Evolutionary conservation across 2,113 vertebrate species (phyloP).

Genomic region (Parus major): DNA sequence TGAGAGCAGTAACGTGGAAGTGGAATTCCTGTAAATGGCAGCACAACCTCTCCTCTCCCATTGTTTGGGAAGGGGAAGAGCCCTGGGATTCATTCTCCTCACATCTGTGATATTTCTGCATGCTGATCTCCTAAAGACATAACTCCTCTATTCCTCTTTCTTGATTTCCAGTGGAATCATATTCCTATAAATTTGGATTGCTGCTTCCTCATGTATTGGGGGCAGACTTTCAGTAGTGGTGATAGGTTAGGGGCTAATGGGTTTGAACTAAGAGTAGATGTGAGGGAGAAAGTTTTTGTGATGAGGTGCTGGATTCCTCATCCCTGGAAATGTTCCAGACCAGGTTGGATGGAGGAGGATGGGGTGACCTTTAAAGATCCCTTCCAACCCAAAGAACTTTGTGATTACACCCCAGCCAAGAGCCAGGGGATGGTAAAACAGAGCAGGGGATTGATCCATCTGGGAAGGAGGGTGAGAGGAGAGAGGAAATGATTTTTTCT

Average conservation of each 20-base stretch:
- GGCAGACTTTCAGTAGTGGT: not conserved
- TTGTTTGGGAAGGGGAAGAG: not conserved
- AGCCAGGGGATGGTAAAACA: not conserved
- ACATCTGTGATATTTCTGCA: not conserved
- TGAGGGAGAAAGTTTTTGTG: not conserved
- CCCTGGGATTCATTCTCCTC: not conserved
- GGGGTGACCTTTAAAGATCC: not conserved
- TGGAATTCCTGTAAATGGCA: not conserved
- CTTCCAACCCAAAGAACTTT: not conserved
- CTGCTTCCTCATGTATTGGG: not conserved
- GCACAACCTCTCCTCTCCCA: not conserved
- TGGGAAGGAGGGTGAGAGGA: not conserved
- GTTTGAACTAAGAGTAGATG: not conserved
- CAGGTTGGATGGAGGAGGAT: not conserved
- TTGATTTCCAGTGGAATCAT: not conserved
- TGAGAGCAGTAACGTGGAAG: not conserved
- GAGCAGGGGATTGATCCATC: not conserved
- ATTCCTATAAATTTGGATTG: not conserved
- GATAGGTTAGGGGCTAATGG: fast-evolving
- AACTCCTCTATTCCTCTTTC: not conserved
- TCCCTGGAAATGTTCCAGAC: not conserved
- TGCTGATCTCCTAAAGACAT: not conserved
- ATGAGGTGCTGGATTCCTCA: not conserved
- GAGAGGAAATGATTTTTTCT: not conserved
- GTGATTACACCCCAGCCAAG: not conserved